Base-by-base conservation (phyloP, 1,140 invertebrate genomes). In the Magallana ariakensis region DNA sequence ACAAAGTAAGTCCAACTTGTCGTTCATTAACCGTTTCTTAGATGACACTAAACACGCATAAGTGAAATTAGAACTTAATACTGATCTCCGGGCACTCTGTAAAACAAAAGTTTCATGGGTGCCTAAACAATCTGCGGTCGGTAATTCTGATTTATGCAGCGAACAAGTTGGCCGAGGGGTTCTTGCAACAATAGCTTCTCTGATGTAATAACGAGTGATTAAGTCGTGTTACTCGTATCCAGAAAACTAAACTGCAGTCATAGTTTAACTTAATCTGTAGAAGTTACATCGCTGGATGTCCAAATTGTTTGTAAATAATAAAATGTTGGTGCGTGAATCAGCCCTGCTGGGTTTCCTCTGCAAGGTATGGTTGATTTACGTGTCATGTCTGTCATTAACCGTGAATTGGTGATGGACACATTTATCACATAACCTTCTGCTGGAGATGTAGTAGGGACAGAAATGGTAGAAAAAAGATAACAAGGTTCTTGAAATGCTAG, bases 111-210 rank as follows among this genome's bases (percentile, higher is more conserved):
- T 75, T 75, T 26, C 66, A 75, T 13, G 66, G 19, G 22, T 75
- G 22, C 11, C 33, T 22, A 26, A 3, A 13, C 22, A 13, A 13
- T 75, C 66, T 75, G 66, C 11, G 66, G 66, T 75, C 22, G 19
- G 66, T 75, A 75, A 75, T 75, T 22, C 66, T 75, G 66, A 75
- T 75, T 75, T 75, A 75, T 75, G 66, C 66, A 75, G 33, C 66
- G 33, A 26, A 75, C 22, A 26, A 75, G 22, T 19, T 26, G 22
- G 66, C 66, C 22, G 4, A 13, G 22, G 66, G 66, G 9, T 75
- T 75, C 22, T 13, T 75, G 22, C 33, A 26, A 75, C 66, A 75
- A 75, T 75, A 75, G 66, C 66, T 75, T 26, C 66, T 33, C 66
- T 75, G 66, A 75, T 75, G 66, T 75, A 75, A 75, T 75, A 75